These are phyloP conservation scores for Pleuronectes platessa DNA, from an alignment of 2,113 vertebrate species.

Conservation along the genomic window DNA sequence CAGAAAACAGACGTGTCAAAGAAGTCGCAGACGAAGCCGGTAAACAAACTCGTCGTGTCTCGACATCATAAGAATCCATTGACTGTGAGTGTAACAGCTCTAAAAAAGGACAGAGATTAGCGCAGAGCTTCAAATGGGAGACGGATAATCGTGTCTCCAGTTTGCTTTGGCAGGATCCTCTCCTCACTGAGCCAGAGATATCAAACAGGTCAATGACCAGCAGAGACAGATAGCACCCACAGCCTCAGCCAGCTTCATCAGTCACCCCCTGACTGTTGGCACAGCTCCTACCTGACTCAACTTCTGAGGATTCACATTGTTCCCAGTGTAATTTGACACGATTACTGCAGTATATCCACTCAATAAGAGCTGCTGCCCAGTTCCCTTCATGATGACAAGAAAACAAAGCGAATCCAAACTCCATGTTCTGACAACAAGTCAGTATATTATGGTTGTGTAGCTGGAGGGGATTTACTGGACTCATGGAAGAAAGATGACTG, in stretches of 20 bases:
- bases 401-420: no score
- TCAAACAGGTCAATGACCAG: background rate
- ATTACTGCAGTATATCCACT: constrained; percentile 18
- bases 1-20: background rate
- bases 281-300: constrained; percentile 18
- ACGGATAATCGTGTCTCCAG: background rate
- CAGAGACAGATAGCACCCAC: background rate
- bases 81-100: constrained; percentile 35
- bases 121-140: background rate
- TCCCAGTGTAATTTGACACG: constrained; percentile 19
- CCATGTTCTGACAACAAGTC: background rate
- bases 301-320: background rate
- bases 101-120: constrained; percentile 1
- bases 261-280: background rate
- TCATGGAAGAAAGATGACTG: no score
- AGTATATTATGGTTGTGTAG: background rate
- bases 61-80: constrained; percentile 44
- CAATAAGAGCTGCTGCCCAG: constrained; percentile 11
- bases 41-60: constrained; percentile 48
- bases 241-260: background rate
- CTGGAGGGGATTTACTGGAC: no score
- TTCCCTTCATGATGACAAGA: constrained; percentile 8
- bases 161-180: background rate
- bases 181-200: background rate
- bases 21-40: constrained; percentile 22